A percentile compares a stretch with the other conserved stretches of the same genome.
Conservation (phyloP, 2,888 invertebrate species). For the Cryptocephalus primarius region DNA sequence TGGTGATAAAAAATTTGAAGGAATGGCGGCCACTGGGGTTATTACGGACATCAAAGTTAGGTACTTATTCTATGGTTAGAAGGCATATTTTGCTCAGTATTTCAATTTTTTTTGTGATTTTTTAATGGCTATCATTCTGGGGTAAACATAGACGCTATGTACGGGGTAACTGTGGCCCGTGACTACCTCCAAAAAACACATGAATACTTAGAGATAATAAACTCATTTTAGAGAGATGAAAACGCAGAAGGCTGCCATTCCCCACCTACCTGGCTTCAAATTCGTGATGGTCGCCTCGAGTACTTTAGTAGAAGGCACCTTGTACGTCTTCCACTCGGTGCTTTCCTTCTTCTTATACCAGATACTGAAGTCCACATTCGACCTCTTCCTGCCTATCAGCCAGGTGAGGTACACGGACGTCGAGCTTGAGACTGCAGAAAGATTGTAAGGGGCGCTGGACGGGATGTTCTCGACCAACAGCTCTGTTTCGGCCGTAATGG, state of each 20-base stretch:
- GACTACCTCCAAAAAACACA: too few relatives aligned
- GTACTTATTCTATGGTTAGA: too few relatives aligned
- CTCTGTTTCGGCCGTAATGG: constrained; percentile 70
- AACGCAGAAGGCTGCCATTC: too few relatives aligned
- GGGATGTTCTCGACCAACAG: constrained; percentile 75
- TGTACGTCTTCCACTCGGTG: constrained; percentile 75
- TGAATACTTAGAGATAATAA: too few relatives aligned
- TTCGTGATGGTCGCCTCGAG: constrained; percentile 71
- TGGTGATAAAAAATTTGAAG: not conserved
- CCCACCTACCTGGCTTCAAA: constrained; percentile 50
- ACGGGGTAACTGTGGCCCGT: too few relatives aligned
- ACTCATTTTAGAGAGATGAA: too few relatives aligned
- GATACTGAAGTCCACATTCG: constrained; percentile 70
- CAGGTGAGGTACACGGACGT: constrained; percentile 69
- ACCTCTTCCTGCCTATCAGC: constrained; percentile 71
- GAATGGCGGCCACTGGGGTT: too few relatives aligned
- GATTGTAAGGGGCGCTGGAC: constrained; percentile 83
- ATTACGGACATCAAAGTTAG: too few relatives aligned
- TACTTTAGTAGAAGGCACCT: constrained; percentile 57
- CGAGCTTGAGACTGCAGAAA: constrained; percentile 62
- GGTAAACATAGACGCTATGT: too few relatives aligned
- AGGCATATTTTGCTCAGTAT: too few relatives aligned
- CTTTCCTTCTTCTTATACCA: constrained; percentile 73
- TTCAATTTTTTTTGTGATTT: too few relatives aligned
- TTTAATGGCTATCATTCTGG: too few relatives aligned